phyloP scores from a whole-genome alignment of 2,113 vertebrate species.

The Campylomormyrus tamandua region DNA sequence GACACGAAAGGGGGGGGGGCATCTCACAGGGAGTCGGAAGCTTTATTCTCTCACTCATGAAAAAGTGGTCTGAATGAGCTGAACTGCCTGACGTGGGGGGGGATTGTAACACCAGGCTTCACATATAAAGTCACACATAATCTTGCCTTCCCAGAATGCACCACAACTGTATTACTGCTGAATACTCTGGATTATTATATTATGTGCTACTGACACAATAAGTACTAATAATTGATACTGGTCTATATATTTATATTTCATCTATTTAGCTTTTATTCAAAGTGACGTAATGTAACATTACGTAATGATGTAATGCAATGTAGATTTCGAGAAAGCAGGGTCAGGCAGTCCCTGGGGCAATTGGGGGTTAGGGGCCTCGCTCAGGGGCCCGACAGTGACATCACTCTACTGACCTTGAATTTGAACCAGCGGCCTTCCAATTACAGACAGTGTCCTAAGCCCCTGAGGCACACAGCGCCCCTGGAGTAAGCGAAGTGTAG shows the following conservation, averaged over 20 bases:
- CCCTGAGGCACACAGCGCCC: background rate
- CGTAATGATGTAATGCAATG: too few species aligned
- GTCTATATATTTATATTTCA: background rate
- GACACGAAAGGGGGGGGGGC: background rate
- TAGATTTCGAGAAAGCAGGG: background rate
- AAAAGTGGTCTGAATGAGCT: background rate
- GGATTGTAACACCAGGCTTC: background rate
- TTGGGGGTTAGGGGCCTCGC: background rate
- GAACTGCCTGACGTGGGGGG: background rate
- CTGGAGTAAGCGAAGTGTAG: background rate
- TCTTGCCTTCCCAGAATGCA: background rate
- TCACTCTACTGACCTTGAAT: background rate
- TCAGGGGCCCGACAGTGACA: background rate
- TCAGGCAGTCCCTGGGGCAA: background rate
- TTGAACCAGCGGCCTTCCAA: background rate
- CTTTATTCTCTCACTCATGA: background rate
- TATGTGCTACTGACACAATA: background rate
- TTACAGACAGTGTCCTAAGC: background rate
- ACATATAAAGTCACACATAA: background rate
- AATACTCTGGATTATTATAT: background rate
- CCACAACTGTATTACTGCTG: background rate
- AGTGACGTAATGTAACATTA: background rate
- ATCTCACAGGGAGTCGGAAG: background rate
- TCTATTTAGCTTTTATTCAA: background rate
- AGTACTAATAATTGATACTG: background rate